A percentile compares a stretch with the other conserved stretches of the same genome.
phyloP scores from a whole-genome alignment of 2,888 invertebrate genomes.

The Ptilodon capucinus region DNA sequence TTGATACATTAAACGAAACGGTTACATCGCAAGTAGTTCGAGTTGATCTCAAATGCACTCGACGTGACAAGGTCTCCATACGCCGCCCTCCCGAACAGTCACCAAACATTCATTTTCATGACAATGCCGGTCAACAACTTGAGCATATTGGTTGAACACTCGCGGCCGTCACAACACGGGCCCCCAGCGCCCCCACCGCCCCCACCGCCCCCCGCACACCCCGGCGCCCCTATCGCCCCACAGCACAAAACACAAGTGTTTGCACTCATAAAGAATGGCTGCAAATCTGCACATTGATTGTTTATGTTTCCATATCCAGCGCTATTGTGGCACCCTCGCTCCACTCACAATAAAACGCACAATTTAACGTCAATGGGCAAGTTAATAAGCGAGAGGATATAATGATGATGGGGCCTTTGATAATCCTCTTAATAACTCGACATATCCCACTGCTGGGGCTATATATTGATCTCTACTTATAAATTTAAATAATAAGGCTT shows the following conservation, averaged over 20 bases:
- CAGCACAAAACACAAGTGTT: slow-evolving; percentile 75
- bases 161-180: slow-evolving; percentile 59
- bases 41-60: neutral
- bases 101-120: slow-evolving; percentile 70
- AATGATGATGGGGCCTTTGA: slow-evolving; percentile 48
- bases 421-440: slow-evolving; percentile 52
- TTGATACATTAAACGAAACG: neutral
- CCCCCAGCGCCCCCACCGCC: slow-evolving; percentile 39
- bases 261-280: slow-evolving; percentile 78
- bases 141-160: slow-evolving; percentile 79
- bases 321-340: slow-evolving; percentile 59
- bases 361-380: slow-evolving; percentile 75
- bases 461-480: neutral
- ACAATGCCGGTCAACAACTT: slow-evolving; percentile 72
- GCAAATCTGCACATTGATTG: slow-evolving; percentile 79
- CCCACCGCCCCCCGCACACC: slow-evolving; percentile 10
- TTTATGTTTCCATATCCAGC: slow-evolving; percentile 73
- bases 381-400: slow-evolving; percentile 67
- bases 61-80: neutral
- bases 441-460: neutral
- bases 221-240: slow-evolving; percentile 34
- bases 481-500: too few relatives aligned
- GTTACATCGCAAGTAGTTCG: neutral
- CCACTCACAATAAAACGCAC: slow-evolving; percentile 69
- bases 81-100: neutral